Evolutionary conservation across 2,888 invertebrate species (phyloP).

Genomic region (Carpatolechia fugitivella): DNA sequence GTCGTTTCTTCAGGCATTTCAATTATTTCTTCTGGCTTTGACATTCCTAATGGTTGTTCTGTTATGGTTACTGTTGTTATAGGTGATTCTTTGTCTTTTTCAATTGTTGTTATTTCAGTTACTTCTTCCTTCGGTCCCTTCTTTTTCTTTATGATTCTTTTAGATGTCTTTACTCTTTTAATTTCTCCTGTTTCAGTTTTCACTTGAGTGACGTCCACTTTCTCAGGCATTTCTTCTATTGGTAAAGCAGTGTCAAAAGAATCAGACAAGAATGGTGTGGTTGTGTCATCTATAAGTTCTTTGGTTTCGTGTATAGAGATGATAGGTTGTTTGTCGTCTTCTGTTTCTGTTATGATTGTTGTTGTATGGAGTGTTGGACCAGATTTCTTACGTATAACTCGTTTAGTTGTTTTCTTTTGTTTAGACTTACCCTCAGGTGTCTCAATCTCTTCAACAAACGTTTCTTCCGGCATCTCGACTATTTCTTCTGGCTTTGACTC

Average conservation of each 20-base stretch:
- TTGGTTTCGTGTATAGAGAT: conserved; percentile 44
- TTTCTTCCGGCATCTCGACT: conserved; percentile 48
- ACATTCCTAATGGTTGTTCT: conserved; percentile 41
- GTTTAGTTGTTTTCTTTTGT: conserved; percentile 47
- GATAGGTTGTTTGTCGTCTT: conserved; percentile 41
- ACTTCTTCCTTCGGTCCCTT: conserved; percentile 30
- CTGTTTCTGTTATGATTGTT: conserved; percentile 29
- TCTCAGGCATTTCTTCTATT: conserved; percentile 37
- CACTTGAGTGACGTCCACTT: conserved; percentile 30
- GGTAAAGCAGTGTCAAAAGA: conserved; percentile 44
- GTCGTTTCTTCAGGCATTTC: conserved; percentile 51
- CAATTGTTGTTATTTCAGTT: conserved; percentile 29
- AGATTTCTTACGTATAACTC: conserved; percentile 57
- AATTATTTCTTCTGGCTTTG: conserved; percentile 28
- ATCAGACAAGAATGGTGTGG: conserved; percentile 38
- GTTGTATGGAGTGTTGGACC: conserved; percentile 40
- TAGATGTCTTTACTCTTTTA: conserved; percentile 40
- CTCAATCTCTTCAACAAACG: conserved; percentile 34
- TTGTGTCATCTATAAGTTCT: conserved; percentile 33
- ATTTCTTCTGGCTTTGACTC: conserved; percentile 38
- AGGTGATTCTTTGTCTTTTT: conserved; percentile 34
- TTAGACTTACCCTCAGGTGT: conserved; percentile 38
- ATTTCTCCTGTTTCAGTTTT: conserved; percentile 34
- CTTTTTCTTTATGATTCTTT: conserved; percentile 37
- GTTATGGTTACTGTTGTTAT: conserved; percentile 38